Evolutionary conservation across 2,888 invertebrate genomes (phyloP).

Genomic region (Sinodicranocentrus sp.): DNA sequence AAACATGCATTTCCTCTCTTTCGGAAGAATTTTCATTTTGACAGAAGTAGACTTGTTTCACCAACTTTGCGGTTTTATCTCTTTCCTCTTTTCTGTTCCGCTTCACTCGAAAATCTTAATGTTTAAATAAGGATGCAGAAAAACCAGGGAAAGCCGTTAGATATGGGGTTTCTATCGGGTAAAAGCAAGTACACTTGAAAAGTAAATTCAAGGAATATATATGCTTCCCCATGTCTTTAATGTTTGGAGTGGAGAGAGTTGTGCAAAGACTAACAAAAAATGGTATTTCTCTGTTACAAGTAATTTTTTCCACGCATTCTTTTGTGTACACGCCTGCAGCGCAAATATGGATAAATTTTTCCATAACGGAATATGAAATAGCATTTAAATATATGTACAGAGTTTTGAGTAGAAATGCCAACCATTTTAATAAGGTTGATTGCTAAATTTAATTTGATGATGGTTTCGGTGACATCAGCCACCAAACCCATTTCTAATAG

Average conservation of each 20-base stretch:
- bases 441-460: background rate
- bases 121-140: conserved; percentile 47
- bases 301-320: too few relatives aligned
- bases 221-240: too few relatives aligned
- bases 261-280: too few relatives aligned
- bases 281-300: too few relatives aligned
- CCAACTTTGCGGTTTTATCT: conserved; percentile 63
- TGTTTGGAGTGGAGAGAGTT: too few relatives aligned
- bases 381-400: too few relatives aligned
- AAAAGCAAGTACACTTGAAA: too few relatives aligned
- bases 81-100: conserved; percentile 50
- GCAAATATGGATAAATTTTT: too few relatives aligned
- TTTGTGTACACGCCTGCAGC: too few relatives aligned
- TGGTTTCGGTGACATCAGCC: background rate
- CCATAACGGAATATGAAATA: too few relatives aligned
- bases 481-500: background rate
- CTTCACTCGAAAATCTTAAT: conserved; percentile 44
- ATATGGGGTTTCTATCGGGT: too few relatives aligned
- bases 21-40: conserved; percentile 70
- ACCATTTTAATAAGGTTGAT: background rate
- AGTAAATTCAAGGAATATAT: too few relatives aligned
- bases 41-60: conserved; percentile 62
- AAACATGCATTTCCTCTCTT: conserved; percentile 69
- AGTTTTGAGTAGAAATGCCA: background rate
- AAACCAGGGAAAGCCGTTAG: background rate